phyloP scores from a whole-genome alignment of 2,888 invertebrate species.

The Himalopsyche tibetana region DNA sequence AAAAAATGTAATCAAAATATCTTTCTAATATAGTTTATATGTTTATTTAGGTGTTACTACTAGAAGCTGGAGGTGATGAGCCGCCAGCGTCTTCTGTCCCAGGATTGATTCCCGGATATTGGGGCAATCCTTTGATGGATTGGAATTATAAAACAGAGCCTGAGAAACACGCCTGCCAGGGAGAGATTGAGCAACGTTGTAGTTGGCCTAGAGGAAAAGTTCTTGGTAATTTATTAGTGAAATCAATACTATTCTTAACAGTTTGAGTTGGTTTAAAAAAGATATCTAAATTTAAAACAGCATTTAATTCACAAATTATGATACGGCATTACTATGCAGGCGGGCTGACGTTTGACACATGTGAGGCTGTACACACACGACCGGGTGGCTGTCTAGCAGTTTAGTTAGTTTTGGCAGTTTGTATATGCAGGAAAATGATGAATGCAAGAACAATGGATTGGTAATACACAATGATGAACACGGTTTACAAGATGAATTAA shows the following conservation, averaged over 20 bases:
- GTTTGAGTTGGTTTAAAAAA: too few relatives aligned
- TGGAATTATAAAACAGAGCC: conserved; percentile 83
- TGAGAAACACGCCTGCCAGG: conserved; percentile 79
- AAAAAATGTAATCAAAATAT: background rate
- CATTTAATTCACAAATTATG: too few relatives aligned
- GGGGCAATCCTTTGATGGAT: conserved; percentile 79
- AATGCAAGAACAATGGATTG: too few relatives aligned
- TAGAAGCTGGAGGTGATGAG: conserved; percentile 86
- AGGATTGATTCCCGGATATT: conserved; percentile 82
- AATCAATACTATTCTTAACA: too few relatives aligned
- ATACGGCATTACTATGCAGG: too few relatives aligned
- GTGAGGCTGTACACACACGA: too few relatives aligned
- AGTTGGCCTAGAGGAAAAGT: conserved; percentile 85
- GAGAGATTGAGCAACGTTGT: conserved; percentile 76
- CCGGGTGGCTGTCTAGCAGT: too few relatives aligned
- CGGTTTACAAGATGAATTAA: conserved; percentile 60
- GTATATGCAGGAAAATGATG: too few relatives aligned
- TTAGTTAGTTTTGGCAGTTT: too few relatives aligned
- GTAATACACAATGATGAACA: too few relatives aligned
- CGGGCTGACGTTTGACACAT: too few relatives aligned
- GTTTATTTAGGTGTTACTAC: conserved; percentile 77
- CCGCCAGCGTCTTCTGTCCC: conserved; percentile 80
- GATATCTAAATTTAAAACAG: too few relatives aligned
- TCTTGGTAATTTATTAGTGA: conserved; percentile 74
- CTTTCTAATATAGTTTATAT: background rate